A percentile compares a stretch with the other conserved stretches of the same genome.
phyloP scores from a whole-genome alignment of 2,888 invertebrate species.

The Octodonta nipae region DNA sequence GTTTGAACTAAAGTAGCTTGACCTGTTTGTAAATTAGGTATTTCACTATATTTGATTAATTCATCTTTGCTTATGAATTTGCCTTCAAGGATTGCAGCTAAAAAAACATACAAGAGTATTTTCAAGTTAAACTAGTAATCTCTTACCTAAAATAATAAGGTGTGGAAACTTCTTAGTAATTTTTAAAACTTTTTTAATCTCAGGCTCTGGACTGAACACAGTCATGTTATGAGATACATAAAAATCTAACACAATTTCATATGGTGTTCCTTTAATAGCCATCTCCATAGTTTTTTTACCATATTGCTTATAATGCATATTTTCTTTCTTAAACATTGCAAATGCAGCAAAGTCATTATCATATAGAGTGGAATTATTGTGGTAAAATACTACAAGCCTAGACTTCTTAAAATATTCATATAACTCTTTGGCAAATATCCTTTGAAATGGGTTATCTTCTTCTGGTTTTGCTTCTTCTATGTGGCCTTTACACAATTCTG shows the following conservation, averaged over 20 bases:
- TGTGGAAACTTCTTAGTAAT: conserved; percentile 58
- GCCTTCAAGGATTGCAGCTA: conserved; percentile 63
- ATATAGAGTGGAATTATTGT: conserved; percentile 55
- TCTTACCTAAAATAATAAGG: conserved; percentile 51
- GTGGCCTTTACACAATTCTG: conserved; percentile 40
- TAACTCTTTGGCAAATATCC: conserved; percentile 58
- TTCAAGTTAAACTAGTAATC: background rate
- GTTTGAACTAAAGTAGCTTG: conserved; percentile 56
- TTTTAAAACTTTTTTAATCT: conserved; percentile 47
- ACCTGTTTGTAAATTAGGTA: conserved; percentile 51
- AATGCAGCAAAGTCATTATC: conserved; percentile 52
- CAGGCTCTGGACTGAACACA: conserved; percentile 56
- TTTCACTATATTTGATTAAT: conserved; percentile 48
- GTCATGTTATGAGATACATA: conserved; percentile 51
- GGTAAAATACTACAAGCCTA: conserved; percentile 57
- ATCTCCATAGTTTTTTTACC: conserved; percentile 49
- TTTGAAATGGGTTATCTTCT: conserved; percentile 55
- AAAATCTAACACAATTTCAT: conserved; percentile 50
- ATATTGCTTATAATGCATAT: conserved; percentile 56
- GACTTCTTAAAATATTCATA: conserved; percentile 57
- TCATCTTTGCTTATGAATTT: conserved; percentile 55
- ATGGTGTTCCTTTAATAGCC: conserved; percentile 55
- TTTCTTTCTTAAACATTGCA: conserved; percentile 47
- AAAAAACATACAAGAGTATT: conserved; percentile 16
- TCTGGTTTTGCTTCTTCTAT: conserved; percentile 20